These are phyloP conservation scores for Drosophila ogumai DNA, from an alignment of 1,140 invertebrate genomes.

Conservation along the genomic window DNA sequence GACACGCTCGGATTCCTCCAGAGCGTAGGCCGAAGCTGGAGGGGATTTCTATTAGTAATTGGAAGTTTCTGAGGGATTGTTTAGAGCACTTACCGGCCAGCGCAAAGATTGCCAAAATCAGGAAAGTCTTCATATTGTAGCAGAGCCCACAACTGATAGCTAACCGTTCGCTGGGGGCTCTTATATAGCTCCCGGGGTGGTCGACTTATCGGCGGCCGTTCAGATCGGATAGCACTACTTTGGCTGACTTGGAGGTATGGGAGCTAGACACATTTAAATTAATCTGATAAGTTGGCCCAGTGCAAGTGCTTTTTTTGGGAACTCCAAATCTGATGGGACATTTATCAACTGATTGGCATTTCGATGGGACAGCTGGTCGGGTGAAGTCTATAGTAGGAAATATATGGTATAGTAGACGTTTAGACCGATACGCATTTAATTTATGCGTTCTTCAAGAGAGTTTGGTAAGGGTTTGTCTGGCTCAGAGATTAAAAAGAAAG, in stretches of 20 bases:
- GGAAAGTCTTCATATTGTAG: constrained; percentile 37
- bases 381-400: not conserved
- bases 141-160: constrained; percentile 22
- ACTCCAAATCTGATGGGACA: constrained; percentile 23
- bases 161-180: not conserved
- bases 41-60: not conserved
- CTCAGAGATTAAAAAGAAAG: too few species aligned
- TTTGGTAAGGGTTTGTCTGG: not conserved
- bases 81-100: constrained; percentile 8
- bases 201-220: constrained; percentile 15
- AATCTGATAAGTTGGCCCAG: constrained; percentile 25
- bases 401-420: not conserved
- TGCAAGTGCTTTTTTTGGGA: constrained; percentile 21
- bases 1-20: constrained; percentile 64
- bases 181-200: constrained; percentile 38
- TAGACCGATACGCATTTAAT: not conserved
- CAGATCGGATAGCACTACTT: constrained; percentile 12
- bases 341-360: constrained; percentile 60
- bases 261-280: constrained; percentile 10
- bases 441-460: not conserved
- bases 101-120: constrained; percentile 29
- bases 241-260: constrained; percentile 12
- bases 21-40: constrained; percentile 51
- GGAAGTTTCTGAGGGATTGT: not conserved
- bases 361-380: constrained; percentile 6